Percentiles rank a stretch among this genome's conserved stretches.
These are phyloP conservation scores for Onychorhynchus coronatus DNA, from an alignment of 2,113 vertebrate genomes.

Conservation along the genomic window DNA sequence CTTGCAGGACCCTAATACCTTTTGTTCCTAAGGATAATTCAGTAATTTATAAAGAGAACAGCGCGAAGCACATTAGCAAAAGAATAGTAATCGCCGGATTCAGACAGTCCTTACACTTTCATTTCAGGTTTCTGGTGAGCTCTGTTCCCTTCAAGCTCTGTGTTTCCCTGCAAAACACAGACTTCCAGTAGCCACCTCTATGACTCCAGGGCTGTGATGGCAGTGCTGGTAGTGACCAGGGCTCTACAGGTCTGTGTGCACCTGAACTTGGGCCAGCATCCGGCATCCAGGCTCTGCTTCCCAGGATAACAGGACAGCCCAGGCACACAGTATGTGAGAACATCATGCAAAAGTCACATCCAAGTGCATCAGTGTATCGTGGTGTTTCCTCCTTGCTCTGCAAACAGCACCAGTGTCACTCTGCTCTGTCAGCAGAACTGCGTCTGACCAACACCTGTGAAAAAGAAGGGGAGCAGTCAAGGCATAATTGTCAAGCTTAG, in stretches of 20 bases:
- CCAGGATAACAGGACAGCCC: not conserved
- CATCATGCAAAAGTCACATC: not conserved
- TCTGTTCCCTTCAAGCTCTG: rapidly evolving
- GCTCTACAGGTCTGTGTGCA: not conserved
- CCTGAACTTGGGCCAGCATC: not conserved
- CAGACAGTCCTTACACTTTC: not conserved
- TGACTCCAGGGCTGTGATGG: not conserved
- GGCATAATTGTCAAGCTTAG: not conserved
- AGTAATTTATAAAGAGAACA: constrained; percentile 74
- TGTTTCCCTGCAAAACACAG: not conserved
- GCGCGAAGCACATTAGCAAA: constrained; percentile 39
- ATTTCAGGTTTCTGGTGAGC: not conserved
- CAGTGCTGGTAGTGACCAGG: not conserved
- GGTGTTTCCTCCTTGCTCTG: not conserved
- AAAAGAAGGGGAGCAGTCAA: not conserved
- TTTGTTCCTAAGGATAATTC: constrained; percentile 76
- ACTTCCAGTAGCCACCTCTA: not conserved
- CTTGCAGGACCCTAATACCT: constrained; percentile 73
- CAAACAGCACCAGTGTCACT: not conserved
- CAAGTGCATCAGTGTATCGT: too few relatives aligned
- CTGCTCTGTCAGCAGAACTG: not conserved
- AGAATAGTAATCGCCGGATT: not conserved
- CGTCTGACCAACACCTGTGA: rapidly evolving
- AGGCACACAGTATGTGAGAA: rapidly evolving
- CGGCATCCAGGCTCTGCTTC: not conserved